Conservation (phyloP, 30 jellyfish, hydroid and myxozoan species). For the Hydractinia echinata region DNA sequence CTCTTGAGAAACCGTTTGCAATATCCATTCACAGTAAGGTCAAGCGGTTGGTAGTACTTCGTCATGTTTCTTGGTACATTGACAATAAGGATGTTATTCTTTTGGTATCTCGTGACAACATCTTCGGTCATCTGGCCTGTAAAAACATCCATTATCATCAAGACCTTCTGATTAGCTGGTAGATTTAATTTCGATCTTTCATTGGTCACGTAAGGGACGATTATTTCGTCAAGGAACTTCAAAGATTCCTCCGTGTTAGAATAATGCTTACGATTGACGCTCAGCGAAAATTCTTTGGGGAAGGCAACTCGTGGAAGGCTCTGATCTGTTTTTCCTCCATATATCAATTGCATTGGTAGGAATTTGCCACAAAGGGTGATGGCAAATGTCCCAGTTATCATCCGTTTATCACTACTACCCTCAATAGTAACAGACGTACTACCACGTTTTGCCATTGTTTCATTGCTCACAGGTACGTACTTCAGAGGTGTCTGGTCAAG, state of each 20-base stretch:
- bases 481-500: slow-evolving; percentile 7
- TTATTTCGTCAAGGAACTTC: neutral
- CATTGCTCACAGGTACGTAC: slow-evolving; percentile 2
- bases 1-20: no score
- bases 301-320: slow-evolving; percentile 23
- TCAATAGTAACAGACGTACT: no score
- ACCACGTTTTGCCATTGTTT: no score
- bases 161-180: slow-evolving; percentile 23
- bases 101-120: neutral
- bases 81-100: no score
- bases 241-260: neutral
- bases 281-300: slow-evolving; percentile 1
- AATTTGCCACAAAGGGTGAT: no score
- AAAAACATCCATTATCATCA: slow-evolving; percentile 7
- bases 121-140: slow-evolving; percentile 20
- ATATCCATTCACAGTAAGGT: no score
- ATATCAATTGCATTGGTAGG: no score
- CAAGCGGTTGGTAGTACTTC: no score
- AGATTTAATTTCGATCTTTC: slow-evolving; percentile 11
- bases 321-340: neutral
- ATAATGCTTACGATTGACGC: slow-evolving; percentile 24
- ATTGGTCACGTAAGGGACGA: slow-evolving; percentile 6
- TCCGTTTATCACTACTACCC: no score
- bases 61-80: no score
- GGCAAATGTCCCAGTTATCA: no score